Base-by-base conservation (phyloP, 2,113 vertebrate species). In the Puffinus mauretanicus region DNA sequence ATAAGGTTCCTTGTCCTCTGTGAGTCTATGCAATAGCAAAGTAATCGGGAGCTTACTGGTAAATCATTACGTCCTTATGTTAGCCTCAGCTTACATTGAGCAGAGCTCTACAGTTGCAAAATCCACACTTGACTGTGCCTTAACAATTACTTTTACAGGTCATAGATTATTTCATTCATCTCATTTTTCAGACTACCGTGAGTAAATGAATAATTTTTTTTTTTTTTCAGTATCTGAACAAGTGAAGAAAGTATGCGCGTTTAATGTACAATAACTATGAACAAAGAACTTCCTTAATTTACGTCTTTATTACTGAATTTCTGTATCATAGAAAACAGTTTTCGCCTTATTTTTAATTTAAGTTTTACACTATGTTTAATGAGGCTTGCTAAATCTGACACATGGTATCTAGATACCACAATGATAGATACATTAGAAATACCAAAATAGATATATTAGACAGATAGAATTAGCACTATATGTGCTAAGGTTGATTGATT, bases 401-500 rank as follows among this genome's bases (percentile, higher is more conserved):
- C 57, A 29, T 40, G n/a, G 44, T 79, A 61, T 66, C 80, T 75
- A 54, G 34, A 71, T n/a, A 64, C 6, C 67, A 34, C 32, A 34
- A 69, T 91, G 86, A 96, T 75, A 86, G 92, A 93, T 88, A 90
- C 89, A 79, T 95, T 91, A 86, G 73, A 81, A 92, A 86, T 84
- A 95, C 77, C 94, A 94, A 94, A 96, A 94, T 72, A 94, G 95
- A 93, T 95, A 72, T 27, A 89, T 93, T 89, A 97, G 76, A 78
- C 49, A 86, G 87, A 91, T 30, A 86, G 88, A 97, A 92, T 94
- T 95, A 96, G 70, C 86, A 84, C 92, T 87, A 54, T 72, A 49
- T 84, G 89, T 96, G 88, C 73, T 94, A 79, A 89, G 86, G 52
- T 49, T 97, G 96, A 97, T 82, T 84, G 94, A 97, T 91, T 95